Evolutionary conservation across 64 coral and sea anemone species (phyloP).

Genomic region (Hydrozoanthus tunicans): DNA sequence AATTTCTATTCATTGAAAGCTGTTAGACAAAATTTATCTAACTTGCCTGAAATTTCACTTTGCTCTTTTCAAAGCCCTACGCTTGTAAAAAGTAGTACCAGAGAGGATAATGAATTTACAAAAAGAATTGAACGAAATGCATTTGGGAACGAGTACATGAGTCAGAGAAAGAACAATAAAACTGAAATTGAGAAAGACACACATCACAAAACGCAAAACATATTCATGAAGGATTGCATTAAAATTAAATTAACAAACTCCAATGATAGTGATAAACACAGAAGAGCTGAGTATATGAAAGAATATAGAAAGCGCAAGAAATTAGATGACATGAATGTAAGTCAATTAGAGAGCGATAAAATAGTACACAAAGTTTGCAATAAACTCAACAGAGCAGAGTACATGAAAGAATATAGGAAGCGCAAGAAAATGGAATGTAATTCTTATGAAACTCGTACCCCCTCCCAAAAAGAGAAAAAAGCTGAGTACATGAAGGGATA

Average conservation of each 20-base stretch:
- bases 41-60: slow-evolving; percentile 10
- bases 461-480: background rate
- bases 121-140: background rate
- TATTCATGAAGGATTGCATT: background rate
- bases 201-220: slow-evolving; percentile 11
- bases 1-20: slow-evolving; percentile 67
- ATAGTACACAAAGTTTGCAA: background rate
- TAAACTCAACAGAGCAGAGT: background rate
- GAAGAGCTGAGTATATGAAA: no score
- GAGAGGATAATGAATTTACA: background rate
- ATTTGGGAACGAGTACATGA: no score
- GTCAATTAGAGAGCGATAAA: background rate
- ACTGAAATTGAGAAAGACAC: background rate
- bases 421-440: background rate
- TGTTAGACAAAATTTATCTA: slow-evolving; percentile 24
- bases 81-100: slow-evolving; percentile 6
- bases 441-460: background rate
- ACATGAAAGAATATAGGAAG: background rate
- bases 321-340: background rate
- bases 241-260: background rate
- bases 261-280: no score
- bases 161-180: background rate
- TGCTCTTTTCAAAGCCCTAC: slow-evolving; percentile 21
- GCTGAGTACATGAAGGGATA: background rate
- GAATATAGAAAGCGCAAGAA: background rate